Conservation (phyloP, 35 echinoderm and acorn worm species). For the Stichopus chloronotus region DNA sequence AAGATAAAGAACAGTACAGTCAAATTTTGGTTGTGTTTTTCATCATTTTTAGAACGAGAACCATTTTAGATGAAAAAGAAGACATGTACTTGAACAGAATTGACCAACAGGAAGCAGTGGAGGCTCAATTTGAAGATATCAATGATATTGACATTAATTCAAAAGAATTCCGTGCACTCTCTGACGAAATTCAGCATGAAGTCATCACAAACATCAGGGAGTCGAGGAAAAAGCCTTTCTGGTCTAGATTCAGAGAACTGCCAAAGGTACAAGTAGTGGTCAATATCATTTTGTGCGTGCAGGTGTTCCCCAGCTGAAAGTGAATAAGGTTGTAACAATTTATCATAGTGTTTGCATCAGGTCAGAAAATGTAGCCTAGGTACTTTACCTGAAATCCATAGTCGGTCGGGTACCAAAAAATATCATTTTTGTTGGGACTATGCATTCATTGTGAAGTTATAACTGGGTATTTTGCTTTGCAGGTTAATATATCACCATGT, state of each 20-base stretch:
- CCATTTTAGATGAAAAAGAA: slow-evolving; percentile 47
- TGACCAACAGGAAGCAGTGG: slow-evolving; percentile 6
- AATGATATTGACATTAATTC: slow-evolving; percentile 77
- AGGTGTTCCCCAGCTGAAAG: too few species aligned
- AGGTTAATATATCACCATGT: too few species aligned
- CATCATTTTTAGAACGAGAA: slow-evolving; percentile 7
- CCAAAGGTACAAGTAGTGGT: slow-evolving; percentile 71
- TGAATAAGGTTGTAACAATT: background rate
- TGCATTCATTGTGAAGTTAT: too few species aligned
- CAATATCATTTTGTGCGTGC: background rate
- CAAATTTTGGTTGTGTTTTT: background rate
- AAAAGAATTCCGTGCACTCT: slow-evolving; percentile 72
- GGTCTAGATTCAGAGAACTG: slow-evolving; percentile 69
- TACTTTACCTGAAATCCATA: too few species aligned
- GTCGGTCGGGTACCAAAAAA: too few species aligned
- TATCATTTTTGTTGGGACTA: too few species aligned
- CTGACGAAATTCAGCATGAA: slow-evolving; percentile 90
- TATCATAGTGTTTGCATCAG: background rate
- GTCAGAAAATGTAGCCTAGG: background rate
- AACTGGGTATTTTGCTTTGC: too few species aligned
- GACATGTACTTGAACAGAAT: slow-evolving; percentile 40
- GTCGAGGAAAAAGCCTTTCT: slow-evolving; percentile 76
- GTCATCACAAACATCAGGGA: slow-evolving; percentile 78
- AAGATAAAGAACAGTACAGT: too few species aligned
- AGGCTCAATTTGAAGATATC: slow-evolving; percentile 66